Base-by-base conservation (phyloP, 2,888 invertebrate genomes). In the Charanyca ferruginea region DNA sequence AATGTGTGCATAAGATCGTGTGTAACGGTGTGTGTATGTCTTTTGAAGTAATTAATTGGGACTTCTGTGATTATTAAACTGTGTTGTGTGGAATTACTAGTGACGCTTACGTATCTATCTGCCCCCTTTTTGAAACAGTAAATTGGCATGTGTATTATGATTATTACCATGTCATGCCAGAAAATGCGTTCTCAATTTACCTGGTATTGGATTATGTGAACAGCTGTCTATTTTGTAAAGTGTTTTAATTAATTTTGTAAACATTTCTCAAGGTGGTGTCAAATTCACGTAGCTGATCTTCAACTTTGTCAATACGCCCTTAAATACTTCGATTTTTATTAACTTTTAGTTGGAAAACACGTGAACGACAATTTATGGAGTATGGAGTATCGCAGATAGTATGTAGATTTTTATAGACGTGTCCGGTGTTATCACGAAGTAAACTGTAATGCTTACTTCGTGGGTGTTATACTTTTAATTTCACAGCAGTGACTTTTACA, bases 81-180 rank as follows among this genome's bases (percentile, higher is more conserved):
- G 38, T 61, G 28, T 54, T 54, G 20, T n/a, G 42, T 45, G n/a
- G 3, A 20, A 23, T 22, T 32, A 20, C 48, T 51, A 23, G 8
- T 20, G 42, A 47, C 63, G 73, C 54, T 42, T 73, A 73, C 70
- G 73, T 73, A 54, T 76, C 57, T 73, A 49, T 49, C 57, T 49
- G 76, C 63, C 76, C 68, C 73, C 22, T 54, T 41, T 48, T n/a
- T n/a, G n/a, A n/a, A n/a, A n/a, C n/a, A n/a, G n/a, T n/a, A n/a
- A n/a, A 32, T 32, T 32, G 32, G 32, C 32, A 32, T 32, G 32
- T 32, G 8, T 28, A 2, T 32, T 32, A 32, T 11, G 32, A 9
- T 32, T 11, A 32, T 32, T 11, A 32, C 32, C 32, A 11, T 32
- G 32, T 32, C 28, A 8, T 32, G 32, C 32, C 32, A 11, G 32